These are phyloP conservation scores for Metalampra italica DNA, from an alignment of 2,888 invertebrate genomes.

Conservation along the genomic window DNA sequence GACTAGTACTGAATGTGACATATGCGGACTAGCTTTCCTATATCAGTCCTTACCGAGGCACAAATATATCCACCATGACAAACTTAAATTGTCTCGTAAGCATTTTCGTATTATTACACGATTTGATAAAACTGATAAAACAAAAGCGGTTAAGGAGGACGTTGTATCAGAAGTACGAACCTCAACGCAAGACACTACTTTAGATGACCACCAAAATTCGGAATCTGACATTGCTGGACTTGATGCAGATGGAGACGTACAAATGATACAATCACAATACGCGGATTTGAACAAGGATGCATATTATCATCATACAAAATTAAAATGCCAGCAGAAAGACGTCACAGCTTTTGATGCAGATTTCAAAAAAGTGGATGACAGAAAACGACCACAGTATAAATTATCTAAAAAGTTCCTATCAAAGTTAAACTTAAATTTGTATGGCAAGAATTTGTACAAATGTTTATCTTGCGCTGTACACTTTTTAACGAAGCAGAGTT, in stretches of 20 bases:
- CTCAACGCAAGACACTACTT: too few species aligned
- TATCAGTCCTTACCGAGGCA: conserved; percentile 1
- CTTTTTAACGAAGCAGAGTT: not conserved
- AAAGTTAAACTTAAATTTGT: not conserved
- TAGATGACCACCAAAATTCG: too few species aligned
- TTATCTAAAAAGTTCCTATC: not conserved
- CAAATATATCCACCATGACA: conserved; percentile 6
- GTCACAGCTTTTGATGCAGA: not conserved
- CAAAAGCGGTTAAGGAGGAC: too few species aligned
- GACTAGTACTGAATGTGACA: not conserved
- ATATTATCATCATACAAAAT: not conserved
- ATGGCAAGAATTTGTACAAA: not conserved
- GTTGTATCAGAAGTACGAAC: too few species aligned
- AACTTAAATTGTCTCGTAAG: conserved; percentile 4
- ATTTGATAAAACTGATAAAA: conserved; percentile 5
- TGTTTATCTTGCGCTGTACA: not conserved
- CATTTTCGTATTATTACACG: conserved; percentile 1
- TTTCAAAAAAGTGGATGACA: not conserved
- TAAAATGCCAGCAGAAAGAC: not conserved
- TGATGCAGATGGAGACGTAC: too few species aligned
- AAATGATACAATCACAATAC: not conserved
- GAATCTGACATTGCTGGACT: too few species aligned
- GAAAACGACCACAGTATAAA: not conserved
- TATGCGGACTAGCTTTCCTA: conserved; percentile 5
- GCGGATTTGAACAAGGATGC: not conserved